Evolutionary conservation across 2,888 invertebrate genomes (phyloP), one percentile per base, ranked within the genome.

Genomic region (Athalia rosae): DNA sequence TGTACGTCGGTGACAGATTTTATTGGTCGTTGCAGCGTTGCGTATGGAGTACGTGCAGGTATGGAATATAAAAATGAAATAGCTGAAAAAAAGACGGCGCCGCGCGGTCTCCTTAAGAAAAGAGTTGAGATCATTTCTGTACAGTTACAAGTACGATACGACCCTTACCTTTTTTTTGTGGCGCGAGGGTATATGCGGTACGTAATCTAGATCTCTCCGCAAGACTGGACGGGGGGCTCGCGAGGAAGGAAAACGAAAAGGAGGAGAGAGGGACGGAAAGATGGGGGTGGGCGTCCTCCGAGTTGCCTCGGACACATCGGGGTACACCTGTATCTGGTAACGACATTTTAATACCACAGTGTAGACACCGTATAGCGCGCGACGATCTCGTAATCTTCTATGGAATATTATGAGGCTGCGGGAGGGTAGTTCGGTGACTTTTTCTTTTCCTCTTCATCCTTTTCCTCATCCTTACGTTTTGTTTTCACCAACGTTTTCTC

Each of bases 281-380:
- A 28, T 28, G 28, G 0, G 0, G 28, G 28, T 2, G 28, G 11
- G 13, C 15, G 48, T 4, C 48, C 53, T 66, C 48, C 50, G 48
- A 53, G 67, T 50, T 67, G 28, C 28, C 28, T 66, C 9, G 48
- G 66, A 66, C 48, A 66, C 9, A 13, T 2, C 41, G 6, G 4
- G 2, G 9, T 28, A 47, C 67, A 53, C 15, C 50, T 28, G n/a
- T n/a, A 41, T 9, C 4, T 67, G 67, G 50, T 50, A 67, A 67
- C 50, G 50, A 67, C 50, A 67, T 67, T 53, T 67, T 67, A 67
- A 67, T 67, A 67, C 67, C 67, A 50, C 15, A 50, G 66, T 67
- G 53, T 15, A 67, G 28, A 67, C 67, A n/a, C 59, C n/a, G n/a
- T n/a, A n/a, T n/a, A 4, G 9, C 41, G 43, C 62, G 62, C 28